These are phyloP conservation scores for Diabrotica balteata DNA, from an alignment of 2,888 invertebrate species.

Conservation along the genomic window DNA sequence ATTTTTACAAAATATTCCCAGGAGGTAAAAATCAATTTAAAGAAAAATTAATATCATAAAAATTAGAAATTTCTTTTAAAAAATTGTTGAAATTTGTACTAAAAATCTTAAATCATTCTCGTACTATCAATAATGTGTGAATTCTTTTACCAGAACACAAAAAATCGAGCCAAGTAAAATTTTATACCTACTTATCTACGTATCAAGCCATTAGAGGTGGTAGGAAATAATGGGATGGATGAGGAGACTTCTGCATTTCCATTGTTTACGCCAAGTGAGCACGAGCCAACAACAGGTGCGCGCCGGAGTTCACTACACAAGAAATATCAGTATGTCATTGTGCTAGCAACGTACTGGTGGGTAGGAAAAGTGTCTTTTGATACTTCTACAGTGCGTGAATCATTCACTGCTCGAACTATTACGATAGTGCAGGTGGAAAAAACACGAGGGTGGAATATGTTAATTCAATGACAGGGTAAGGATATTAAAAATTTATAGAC, in stretches of 20 bases:
- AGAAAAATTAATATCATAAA: no score
- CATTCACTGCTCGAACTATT: no score
- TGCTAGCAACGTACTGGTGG: slow-evolving; percentile 42
- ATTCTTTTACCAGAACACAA: no score
- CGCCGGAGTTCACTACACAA: slow-evolving; percentile 41
- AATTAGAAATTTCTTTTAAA: no score
- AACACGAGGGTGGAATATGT: slow-evolving; percentile 16
- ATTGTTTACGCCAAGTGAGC: slow-evolving; percentile 50
- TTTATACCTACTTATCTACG: slow-evolving; percentile 10
- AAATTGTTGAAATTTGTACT: no score
- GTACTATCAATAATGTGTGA: no score
- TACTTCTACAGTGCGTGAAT: neutral
- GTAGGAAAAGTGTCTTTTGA: neutral
- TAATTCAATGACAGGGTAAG: slow-evolving; percentile 22
- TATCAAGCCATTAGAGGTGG: slow-evolving; percentile 25
- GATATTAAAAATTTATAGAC: neutral
- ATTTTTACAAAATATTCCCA: no score
- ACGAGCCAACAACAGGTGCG: slow-evolving; percentile 52
- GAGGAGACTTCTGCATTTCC: slow-evolving; percentile 42
- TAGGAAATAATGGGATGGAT: slow-evolving; percentile 13
- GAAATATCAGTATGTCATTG: slow-evolving; percentile 48
- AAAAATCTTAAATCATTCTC: no score
- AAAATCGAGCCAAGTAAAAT: slow-evolving; percentile 10
- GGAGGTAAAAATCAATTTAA: no score
- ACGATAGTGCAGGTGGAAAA: neutral